phyloP scores from a whole-genome alignment of 1,140 invertebrate species.

The Pseudomyrmex gracilis region DNA sequence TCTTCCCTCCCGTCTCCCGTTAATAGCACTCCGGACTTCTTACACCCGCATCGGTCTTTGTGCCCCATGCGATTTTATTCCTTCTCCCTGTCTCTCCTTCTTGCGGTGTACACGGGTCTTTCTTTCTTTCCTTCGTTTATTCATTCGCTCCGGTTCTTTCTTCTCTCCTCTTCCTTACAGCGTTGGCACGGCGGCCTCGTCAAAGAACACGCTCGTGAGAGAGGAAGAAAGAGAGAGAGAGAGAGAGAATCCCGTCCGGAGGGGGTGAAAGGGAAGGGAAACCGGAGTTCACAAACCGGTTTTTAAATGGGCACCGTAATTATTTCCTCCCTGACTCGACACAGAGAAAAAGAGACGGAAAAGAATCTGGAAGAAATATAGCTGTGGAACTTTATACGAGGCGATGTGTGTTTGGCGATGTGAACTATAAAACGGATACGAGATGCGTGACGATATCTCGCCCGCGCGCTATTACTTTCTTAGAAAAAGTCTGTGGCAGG shows the following conservation, averaged over 20 bases:
- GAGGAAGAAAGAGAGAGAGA: conserved; percentile 15
- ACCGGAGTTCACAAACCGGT: conserved; percentile 68
- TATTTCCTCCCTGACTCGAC: conserved; percentile 72
- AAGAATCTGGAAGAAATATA: conserved; percentile 38
- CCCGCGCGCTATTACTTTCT: conserved; percentile 25
- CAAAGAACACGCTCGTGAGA: conserved; percentile 57
- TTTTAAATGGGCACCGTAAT: conserved; percentile 79
- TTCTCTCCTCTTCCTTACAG: conserved; percentile 11
- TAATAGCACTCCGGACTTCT: conserved; percentile 4
- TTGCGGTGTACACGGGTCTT: conserved; percentile 5
- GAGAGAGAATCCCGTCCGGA: no score
- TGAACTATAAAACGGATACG: conserved; percentile 10
- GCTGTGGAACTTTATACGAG: conserved; percentile 5
- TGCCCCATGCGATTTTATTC: conserved; percentile 41
- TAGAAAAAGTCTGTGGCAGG: conserved; percentile 2
- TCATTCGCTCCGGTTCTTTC: conserved; percentile 30
- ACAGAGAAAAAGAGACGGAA: conserved; percentile 11
- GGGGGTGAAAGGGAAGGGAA: conserved; percentile 26
- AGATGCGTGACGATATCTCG: conserved; percentile 32
- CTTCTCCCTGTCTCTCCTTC: conserved; percentile 3
- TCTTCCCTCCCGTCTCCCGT: not conserved
- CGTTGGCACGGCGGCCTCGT: conserved; percentile 44
- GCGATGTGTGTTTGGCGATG: conserved; percentile 1
- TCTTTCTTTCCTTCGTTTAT: conserved; percentile 22
- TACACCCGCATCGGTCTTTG: conserved; percentile 12